phyloP scores from a whole-genome alignment of 2,888 invertebrate genomes.

The Pheosia tremula region DNA sequence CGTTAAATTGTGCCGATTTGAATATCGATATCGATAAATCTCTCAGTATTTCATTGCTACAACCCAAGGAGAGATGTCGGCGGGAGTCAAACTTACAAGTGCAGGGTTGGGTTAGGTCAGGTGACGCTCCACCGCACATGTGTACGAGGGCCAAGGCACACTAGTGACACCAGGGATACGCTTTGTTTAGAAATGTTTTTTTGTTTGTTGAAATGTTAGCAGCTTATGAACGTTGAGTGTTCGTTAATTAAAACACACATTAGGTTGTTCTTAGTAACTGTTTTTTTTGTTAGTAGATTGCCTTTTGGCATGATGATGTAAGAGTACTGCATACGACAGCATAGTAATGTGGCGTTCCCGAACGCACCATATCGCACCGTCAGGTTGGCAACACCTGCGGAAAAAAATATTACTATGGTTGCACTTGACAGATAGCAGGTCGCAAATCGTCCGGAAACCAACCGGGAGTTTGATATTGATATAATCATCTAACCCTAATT shows the following conservation, averaged over 20 bases:
- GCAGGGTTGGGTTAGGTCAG: conserved; percentile 81
- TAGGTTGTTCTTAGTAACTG: not conserved
- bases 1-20: not conserved
- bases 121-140: conserved; percentile 72
- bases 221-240: conserved; percentile 3
- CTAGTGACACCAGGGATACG: conserved; percentile 31
- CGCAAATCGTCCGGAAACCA: too few relatives aligned
- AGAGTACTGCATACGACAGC: too few relatives aligned
- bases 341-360: too few relatives aligned
- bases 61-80: conserved; percentile 53
- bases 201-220: conserved; percentile 19
- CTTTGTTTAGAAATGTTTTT: conserved; percentile 37
- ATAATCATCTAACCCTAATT: too few relatives aligned
- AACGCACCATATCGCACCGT: too few relatives aligned
- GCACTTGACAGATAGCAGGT: too few relatives aligned
- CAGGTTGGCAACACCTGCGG: too few relatives aligned
- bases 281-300: too few relatives aligned
- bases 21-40: conserved; percentile 38
- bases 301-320: too few relatives aligned
- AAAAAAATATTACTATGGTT: too few relatives aligned
- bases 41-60: conserved; percentile 22
- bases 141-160: conserved; percentile 35
- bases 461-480: too few relatives aligned
- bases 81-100: conserved; percentile 69
- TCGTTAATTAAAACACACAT: conserved; percentile 5